Evolutionary conservation across 2,113 vertebrate genomes (phyloP).

Genomic region (Progne subis): DNA sequence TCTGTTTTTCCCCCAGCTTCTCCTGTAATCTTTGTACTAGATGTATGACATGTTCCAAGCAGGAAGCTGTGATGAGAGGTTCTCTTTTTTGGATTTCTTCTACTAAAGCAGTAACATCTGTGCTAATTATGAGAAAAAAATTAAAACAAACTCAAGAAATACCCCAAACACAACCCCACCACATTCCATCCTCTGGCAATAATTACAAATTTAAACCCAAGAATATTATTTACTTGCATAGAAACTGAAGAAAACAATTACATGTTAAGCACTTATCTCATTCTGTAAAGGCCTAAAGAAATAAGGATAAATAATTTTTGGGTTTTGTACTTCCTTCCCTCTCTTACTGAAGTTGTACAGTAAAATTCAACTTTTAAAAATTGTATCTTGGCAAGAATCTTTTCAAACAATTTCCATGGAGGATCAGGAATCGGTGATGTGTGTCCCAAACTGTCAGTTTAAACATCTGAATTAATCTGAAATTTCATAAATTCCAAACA

Average conservation of each 20-base stretch:
- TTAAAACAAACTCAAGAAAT: background rate
- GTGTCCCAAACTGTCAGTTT: background rate
- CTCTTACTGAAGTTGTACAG: background rate
- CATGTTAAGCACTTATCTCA: background rate
- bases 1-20: slow-evolving; percentile 82
- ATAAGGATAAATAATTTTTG: background rate
- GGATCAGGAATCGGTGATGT: background rate
- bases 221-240: background rate
- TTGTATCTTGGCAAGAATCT: background rate
- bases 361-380: background rate
- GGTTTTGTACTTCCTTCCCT: background rate
- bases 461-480: background rate
- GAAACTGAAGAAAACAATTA: background rate
- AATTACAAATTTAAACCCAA: background rate
- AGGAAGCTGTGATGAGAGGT: slow-evolving; percentile 85
- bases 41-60: slow-evolving; percentile 78
- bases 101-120: slow-evolving; percentile 81
- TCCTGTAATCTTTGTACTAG: slow-evolving; percentile 86
- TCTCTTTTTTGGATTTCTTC: slow-evolving; percentile 84
- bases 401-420: background rate
- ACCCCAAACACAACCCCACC: background rate
- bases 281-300: background rate
- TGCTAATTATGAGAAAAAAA: slow-evolving; percentile 66
- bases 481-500: background rate
- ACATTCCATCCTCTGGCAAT: background rate